These are phyloP conservation scores for Eueremaeus valkanovi DNA, from an alignment of 2,888 invertebrate genomes.

Conservation along the genomic window DNA sequence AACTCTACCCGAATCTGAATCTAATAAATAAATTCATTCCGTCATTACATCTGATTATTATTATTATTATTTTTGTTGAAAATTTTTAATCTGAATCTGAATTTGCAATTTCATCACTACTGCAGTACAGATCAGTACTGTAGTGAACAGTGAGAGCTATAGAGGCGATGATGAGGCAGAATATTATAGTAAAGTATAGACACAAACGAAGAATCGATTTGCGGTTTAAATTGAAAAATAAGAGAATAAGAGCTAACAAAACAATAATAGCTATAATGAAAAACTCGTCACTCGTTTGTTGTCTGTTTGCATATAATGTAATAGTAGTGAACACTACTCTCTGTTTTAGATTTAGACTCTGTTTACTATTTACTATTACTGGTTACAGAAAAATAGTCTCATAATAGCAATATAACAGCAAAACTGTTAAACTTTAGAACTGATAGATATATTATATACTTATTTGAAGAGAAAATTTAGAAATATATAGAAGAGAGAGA, in stretches of 20 bases:
- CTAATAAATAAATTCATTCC: slow-evolving; percentile 10
- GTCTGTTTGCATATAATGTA: no score
- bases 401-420: not conserved
- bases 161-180: not conserved
- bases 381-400: not conserved
- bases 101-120: slow-evolving; percentile 30
- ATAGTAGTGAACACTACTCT: no score
- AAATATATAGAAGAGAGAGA: not conserved
- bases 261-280: not conserved
- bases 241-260: not conserved
- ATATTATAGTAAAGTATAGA: not conserved
- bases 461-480: slow-evolving; percentile 12
- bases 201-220: slow-evolving; percentile 10
- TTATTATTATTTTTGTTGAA: not conserved
- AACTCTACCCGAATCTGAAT: not conserved
- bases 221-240: slow-evolving; percentile 25
- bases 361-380: not conserved
- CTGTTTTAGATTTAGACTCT: no score
- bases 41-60: not conserved
- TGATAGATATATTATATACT: slow-evolving; percentile 16
- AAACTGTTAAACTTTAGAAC: slow-evolving; percentile 18
- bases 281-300: not conserved
- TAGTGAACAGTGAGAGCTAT: not conserved
- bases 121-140: not conserved
- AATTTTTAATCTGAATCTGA: slow-evolving; percentile 11